Conservation (phyloP, 2,888 invertebrate genomes). For the Ennomos fuscantarius region DNA sequence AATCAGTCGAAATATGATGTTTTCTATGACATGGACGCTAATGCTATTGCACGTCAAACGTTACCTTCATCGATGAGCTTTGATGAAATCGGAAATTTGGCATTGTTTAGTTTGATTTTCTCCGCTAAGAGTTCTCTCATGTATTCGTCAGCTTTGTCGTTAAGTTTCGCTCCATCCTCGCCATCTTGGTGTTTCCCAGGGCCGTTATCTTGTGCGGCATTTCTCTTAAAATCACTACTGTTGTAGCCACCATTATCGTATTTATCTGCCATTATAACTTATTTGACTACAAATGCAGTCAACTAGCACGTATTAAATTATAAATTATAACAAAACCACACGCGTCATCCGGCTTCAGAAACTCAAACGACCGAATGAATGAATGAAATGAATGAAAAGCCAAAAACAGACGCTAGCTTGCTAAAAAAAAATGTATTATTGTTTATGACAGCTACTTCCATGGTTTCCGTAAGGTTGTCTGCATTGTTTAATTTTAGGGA, state of each 20-base stretch:
- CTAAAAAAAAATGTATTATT: neutral
- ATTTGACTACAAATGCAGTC: conserved; percentile 11
- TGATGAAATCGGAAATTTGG: conserved; percentile 89
- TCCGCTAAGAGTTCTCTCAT: conserved; percentile 90
- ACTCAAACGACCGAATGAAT: conserved; percentile 4
- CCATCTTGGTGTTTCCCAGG: conserved; percentile 70
- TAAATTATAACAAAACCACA: conserved; percentile 17
- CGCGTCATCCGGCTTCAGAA: conserved; percentile 29
- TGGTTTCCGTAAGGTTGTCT: neutral
- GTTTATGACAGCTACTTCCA: conserved; percentile 4
- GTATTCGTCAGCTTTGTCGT: conserved; percentile 91
- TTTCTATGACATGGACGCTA: too few species aligned
- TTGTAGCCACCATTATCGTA: conserved; percentile 74
- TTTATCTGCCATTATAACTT: conserved; percentile 63
- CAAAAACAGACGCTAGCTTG: neutral
- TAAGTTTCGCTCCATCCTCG: conserved; percentile 84
- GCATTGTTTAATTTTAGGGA: neutral
- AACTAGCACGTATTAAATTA: conserved; percentile 6
- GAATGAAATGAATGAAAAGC: conserved; percentile 24
- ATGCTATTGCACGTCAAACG: too few species aligned
- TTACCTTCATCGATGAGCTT: conserved; percentile 91
- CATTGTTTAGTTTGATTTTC: conserved; percentile 87
- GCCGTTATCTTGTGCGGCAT: conserved; percentile 58
- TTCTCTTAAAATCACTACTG: conserved; percentile 79
- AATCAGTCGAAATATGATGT: too few species aligned